Percentiles rank a stretch among this genome's conserved stretches.
phyloP scores from a whole-genome alignment of 2,888 invertebrate genomes.

The Troilus luridus region DNA sequence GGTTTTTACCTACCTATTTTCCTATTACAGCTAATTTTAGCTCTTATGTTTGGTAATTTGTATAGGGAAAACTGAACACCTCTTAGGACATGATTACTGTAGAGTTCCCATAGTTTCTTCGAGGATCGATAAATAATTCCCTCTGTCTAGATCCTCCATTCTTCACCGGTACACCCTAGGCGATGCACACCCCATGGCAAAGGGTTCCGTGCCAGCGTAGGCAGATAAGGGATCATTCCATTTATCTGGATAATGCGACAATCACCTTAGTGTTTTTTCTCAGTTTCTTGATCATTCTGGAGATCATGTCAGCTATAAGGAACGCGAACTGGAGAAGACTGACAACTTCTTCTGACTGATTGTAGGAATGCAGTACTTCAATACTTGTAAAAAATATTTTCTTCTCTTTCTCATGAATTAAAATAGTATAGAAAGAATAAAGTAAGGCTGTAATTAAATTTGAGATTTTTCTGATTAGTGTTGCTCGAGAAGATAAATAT shows the following conservation, averaged over 20 bases:
- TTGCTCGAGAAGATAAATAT: too few species aligned
- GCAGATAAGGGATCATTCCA: neutral
- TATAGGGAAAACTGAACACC: too few species aligned
- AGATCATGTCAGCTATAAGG: neutral
- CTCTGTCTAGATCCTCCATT: neutral
- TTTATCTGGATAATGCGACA: neutral
- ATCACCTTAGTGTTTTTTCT: neutral
- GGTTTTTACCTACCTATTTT: too few species aligned
- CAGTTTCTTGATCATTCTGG: neutral
- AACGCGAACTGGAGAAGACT: neutral
- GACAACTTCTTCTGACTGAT: neutral
- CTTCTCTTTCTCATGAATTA: neutral
- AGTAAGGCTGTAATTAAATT: neutral
- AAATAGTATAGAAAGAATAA: neutral
- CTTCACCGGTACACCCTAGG: neutral
- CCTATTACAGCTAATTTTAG: too few species aligned
- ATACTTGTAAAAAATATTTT: neutral
- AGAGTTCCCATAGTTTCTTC: neutral
- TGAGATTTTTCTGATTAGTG: too few species aligned
- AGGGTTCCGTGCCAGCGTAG: neutral
- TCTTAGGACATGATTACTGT: too few species aligned
- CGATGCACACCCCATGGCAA: neutral
- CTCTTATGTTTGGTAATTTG: too few species aligned
- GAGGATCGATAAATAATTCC: neutral
- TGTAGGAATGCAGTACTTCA: neutral